These are phyloP conservation scores for Sabatieria punctata DNA, from an alignment of 2,888 invertebrate genomes.

Conservation along the genomic window DNA sequence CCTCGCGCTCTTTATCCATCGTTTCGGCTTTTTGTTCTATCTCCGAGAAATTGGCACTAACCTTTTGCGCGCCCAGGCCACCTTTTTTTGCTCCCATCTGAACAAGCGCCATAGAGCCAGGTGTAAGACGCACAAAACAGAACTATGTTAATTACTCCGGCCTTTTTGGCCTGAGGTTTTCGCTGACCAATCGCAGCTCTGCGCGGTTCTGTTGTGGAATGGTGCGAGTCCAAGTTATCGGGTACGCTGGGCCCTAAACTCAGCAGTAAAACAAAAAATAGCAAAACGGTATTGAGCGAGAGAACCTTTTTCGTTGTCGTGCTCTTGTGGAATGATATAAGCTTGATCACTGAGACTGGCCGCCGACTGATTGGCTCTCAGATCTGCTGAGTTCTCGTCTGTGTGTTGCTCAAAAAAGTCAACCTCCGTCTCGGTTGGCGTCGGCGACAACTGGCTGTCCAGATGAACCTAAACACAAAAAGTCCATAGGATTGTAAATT, in stretches of 20 bases:
- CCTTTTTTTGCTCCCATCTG: slow-evolving; percentile 56
- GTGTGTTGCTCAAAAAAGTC: slow-evolving; percentile 73
- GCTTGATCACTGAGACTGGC: slow-evolving; percentile 4
- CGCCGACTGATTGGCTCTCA: slow-evolving; percentile 1
- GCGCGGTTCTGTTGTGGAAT: no score
- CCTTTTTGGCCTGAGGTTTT: slow-evolving; percentile 3
- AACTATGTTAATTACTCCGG: background rate
- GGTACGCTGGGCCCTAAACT: no score
- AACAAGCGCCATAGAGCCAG: background rate
- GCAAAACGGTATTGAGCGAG: no score
- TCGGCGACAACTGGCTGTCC: slow-evolving; percentile 35
- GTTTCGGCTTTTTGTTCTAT: slow-evolving; percentile 74
- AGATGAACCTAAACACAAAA: background rate
- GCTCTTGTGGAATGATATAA: slow-evolving; percentile 1
- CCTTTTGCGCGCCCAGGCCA: slow-evolving; percentile 80
- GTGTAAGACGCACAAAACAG: background rate
- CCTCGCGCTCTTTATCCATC: slow-evolving; percentile 53
- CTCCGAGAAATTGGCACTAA: slow-evolving; percentile 82
- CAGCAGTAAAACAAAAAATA: no score
- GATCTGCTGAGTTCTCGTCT: slow-evolving; percentile 13
- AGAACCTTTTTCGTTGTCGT: no score
- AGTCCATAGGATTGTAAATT: no score
- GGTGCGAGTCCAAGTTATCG: no score
- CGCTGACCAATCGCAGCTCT: slow-evolving; percentile 2
- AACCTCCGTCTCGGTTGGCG: slow-evolving; percentile 47